Evolutionary conservation across 2,888 invertebrate genomes (phyloP), one percentile per base, ranked within the genome.

Genomic region (Xanthorhoe spadicearia): DNA sequence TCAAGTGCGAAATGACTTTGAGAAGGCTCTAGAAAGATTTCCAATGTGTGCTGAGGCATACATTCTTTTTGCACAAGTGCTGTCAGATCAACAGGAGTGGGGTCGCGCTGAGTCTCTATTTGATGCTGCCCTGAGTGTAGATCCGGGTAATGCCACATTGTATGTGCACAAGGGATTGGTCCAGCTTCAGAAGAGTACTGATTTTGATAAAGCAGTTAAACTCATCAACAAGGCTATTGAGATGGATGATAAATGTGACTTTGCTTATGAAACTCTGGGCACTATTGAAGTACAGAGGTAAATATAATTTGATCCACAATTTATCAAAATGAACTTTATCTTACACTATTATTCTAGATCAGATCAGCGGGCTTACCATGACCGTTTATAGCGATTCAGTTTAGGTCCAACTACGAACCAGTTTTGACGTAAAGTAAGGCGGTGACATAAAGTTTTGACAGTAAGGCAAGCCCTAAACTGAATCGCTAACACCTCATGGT

Each of bases 201-300:
- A 98, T 81, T 94, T 97, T 68, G 95, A 96, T 10, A 95, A 95
- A 80, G 97, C 98, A 19, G 94, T 97, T 0, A 94, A 95, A 73
- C 92, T 96, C 67, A 96, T 99, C 79, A 95, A 95, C 71, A 95
- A 96, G 85, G 98, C 98, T 0, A 95, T 99, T 73, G 95, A 96
- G 83, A 94, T 98, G 78, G 99, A 99, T 91, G 96, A 97, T 58
- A 97, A 97, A 86, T 99, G 98, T 93, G 97, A 98, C 89, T 96
- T 98, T 93, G 99, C 98, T 8, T 98, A 97, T 87, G 99, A 99
- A 93, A 98, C 98, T 52, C 93, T 99, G 69, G 99, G 98, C 75
- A 98, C 98, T 28, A 96, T 99, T 73, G 98, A 98, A 94, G 97
- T 99, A 72, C 99, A 99, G 92, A 94, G 96, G 97, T 95, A 93